Evolutionary conservation across 2,888 invertebrate species (phyloP).

Genomic region (Lampropteryx suffumata): DNA sequence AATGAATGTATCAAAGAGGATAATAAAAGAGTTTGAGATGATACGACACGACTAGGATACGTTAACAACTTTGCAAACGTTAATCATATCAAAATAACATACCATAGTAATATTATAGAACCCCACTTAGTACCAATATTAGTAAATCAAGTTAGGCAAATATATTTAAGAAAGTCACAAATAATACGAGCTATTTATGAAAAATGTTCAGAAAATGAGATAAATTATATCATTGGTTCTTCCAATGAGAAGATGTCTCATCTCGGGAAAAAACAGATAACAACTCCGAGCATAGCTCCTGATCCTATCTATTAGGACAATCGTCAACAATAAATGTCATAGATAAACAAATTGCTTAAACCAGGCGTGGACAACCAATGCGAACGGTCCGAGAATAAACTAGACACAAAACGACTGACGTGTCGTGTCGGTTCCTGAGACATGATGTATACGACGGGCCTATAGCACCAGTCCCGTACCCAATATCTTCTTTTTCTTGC

Average conservation of each 20-base stretch:
- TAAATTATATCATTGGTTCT: too few relatives aligned
- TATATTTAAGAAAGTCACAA: too few relatives aligned
- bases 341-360: conserved; percentile 53
- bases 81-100: too few relatives aligned
- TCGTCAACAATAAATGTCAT: conserved; percentile 20
- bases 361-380: conserved; percentile 49
- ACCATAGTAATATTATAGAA: too few relatives aligned
- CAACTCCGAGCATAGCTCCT: too few relatives aligned
- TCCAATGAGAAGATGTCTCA: too few relatives aligned
- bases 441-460: conserved; percentile 10
- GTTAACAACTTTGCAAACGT: conserved; percentile 11
- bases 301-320: neutral
- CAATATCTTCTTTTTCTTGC: too few relatives aligned
- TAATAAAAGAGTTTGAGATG: conserved; percentile 26
- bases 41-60: conserved; percentile 32
- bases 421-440: conserved; percentile 18
- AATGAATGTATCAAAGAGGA: conserved; percentile 46
- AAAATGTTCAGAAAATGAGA: too few relatives aligned
- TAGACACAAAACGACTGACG: conserved; percentile 54
- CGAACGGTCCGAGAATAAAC: conserved; percentile 61
- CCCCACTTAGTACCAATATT: too few relatives aligned
- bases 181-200: too few relatives aligned
- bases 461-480: neutral
- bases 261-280: too few relatives aligned
- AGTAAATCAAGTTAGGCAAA: too few relatives aligned